Evolutionary conservation across 2,797 vertebrate species (phyloP).

Genomic region (Acanthiza pusilla): DNA sequence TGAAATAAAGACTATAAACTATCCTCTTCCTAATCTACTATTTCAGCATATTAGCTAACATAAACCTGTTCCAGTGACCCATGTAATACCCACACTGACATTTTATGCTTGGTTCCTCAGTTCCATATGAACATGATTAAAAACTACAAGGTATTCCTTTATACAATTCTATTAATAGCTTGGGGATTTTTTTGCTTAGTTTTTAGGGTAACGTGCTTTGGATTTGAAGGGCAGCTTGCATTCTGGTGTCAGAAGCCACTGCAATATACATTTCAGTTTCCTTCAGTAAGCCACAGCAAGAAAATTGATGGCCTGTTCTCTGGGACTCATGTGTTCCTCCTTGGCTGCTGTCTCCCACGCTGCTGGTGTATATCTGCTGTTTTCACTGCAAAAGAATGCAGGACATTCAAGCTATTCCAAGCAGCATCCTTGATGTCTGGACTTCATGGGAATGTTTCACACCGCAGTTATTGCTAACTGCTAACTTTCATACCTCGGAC

Average conservation of each 20-base stretch:
- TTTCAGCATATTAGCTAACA: slow-evolving; percentile 45
- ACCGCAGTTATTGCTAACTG: slow-evolving; percentile 68
- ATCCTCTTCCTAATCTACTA: slow-evolving; percentile 16
- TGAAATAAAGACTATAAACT: slow-evolving; percentile 63
- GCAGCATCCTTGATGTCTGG: slow-evolving; percentile 77
- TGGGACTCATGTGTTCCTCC: background rate
- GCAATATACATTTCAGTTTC: slow-evolving; percentile 42
- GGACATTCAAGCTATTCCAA: slow-evolving; percentile 74
- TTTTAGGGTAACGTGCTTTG: background rate
- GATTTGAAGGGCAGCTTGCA: background rate
- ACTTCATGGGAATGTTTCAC: slow-evolving; percentile 74
- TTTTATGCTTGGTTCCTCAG: slow-evolving; percentile 53
- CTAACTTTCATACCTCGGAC: slow-evolving; percentile 67
- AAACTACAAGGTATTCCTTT: slow-evolving; percentile 61
- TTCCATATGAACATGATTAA: slow-evolving; percentile 68
- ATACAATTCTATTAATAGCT: slow-evolving; percentile 52
- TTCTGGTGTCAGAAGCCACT: background rate
- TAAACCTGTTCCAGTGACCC: slow-evolving; percentile 57
- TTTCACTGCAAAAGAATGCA: slow-evolving; percentile 77
- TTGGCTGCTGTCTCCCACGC: slow-evolving; percentile 63
- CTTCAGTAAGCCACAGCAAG: slow-evolving; percentile 28
- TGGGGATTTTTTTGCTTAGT: background rate
- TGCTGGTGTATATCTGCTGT: slow-evolving; percentile 33
- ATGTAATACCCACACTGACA: slow-evolving; percentile 50
- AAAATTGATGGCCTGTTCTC: slow-evolving; percentile 55